Evolutionary conservation across 2,113 vertebrate species (phyloP).

Genomic region (Vicugna pacos): DNA sequence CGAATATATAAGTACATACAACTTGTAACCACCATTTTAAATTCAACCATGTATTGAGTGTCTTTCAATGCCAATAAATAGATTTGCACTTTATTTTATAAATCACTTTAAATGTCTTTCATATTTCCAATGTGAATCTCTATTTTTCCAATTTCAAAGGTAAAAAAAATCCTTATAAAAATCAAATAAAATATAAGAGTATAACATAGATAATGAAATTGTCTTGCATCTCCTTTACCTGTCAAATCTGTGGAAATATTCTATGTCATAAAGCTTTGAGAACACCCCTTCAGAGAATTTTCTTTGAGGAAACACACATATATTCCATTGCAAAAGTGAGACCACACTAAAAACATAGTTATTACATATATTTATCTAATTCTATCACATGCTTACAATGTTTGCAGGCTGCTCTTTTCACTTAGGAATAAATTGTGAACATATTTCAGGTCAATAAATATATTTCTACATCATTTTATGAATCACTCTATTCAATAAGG

Average conservation of each 20-base stretch:
- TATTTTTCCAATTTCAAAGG: constrained; percentile 40
- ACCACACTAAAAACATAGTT: neutral
- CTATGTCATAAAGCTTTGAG: neutral
- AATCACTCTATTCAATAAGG: neutral
- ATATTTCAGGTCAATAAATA: constrained; percentile 1
- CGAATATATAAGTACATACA: neutral
- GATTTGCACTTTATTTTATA: constrained; percentile 10
- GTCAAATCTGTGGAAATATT: neutral
- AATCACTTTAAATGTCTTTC: constrained; percentile 39
- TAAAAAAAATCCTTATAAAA: constrained; percentile 28
- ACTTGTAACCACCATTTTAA: neutral
- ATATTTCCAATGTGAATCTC: neutral
- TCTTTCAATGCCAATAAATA: neutral
- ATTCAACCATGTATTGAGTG: neutral
- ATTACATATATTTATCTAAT: neutral
- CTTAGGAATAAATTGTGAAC: neutral
- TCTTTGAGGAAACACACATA: neutral
- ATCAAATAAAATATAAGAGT: neutral
- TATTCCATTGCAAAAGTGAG: neutral
- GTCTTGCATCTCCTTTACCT: neutral
- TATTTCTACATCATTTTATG: neutral
- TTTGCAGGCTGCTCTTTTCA: neutral
- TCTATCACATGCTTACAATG: neutral
- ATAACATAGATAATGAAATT: neutral
- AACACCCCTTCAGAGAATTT: neutral